phyloP scores from a whole-genome alignment of 2,113 vertebrate species.

The Puma concolor region DNA sequence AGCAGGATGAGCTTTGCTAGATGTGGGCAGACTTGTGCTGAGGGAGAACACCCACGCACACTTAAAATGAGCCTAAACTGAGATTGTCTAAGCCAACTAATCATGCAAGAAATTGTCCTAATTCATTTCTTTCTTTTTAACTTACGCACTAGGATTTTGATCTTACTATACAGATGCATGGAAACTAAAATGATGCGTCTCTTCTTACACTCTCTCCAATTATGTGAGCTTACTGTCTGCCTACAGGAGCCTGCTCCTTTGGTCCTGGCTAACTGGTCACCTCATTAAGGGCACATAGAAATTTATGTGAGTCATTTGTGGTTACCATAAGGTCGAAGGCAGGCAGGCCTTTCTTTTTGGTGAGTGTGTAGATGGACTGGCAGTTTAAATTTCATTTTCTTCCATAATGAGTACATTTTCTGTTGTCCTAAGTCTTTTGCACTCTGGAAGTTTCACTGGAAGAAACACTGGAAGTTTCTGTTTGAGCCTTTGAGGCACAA shows the following conservation, averaged over 20 bases:
- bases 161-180: neutral
- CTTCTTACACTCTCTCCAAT: neutral
- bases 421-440: neutral
- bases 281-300: neutral
- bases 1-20: neutral
- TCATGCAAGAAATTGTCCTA: neutral
- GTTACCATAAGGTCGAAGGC: neutral
- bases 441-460: neutral
- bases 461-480: neutral
- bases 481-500: neutral
- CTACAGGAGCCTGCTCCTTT: neutral
- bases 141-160: neutral
- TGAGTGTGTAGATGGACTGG: neutral
- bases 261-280: no score
- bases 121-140: neutral
- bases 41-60: neutral
- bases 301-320: neutral
- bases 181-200: neutral
- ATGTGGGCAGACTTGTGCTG: neutral
- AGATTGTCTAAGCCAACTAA: neutral
- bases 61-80: neutral
- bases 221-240: neutral
- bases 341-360: neutral
- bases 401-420: neutral
- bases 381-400: constrained; percentile 6